phyloP scores from a whole-genome alignment of 2,888 invertebrate species.

The Dryadula phaetusa region DNA sequence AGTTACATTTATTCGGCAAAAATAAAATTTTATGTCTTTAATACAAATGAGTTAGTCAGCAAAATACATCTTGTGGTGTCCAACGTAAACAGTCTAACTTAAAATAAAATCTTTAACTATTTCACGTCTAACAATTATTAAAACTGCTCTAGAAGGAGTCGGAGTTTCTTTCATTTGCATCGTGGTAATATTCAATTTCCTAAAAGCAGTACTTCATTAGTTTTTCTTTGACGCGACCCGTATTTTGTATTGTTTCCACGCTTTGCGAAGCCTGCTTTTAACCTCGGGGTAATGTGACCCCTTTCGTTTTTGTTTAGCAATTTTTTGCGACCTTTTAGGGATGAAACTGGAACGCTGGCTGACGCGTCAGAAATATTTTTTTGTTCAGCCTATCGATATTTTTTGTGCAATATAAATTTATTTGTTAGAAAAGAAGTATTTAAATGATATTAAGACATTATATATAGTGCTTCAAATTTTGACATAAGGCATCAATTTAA shows the following conservation, averaged over 20 bases:
- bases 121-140: neutral
- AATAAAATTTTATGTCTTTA: no score
- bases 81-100: no score
- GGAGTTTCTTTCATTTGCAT: conserved; percentile 40
- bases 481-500: no score
- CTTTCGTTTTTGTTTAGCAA: conserved; percentile 50
- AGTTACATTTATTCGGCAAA: no score
- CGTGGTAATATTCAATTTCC: conserved; percentile 68
- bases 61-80: no score
- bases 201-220: conserved; percentile 79
- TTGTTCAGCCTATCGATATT: conserved; percentile 17
- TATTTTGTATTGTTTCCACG: conserved; percentile 69
- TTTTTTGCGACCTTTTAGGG: conserved; percentile 45
- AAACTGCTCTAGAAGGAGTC: neutral
- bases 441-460: neutral
- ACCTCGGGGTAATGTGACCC: conserved; percentile 60
- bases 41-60: no score
- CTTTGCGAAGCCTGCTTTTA: conserved; percentile 52
- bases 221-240: conserved; percentile 65
- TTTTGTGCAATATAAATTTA: neutral
- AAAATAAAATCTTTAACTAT: no score
- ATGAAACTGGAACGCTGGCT: conserved; percentile 44
- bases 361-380: conserved; percentile 36
- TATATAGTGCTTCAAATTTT: no score
- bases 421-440: neutral